Evolutionary conservation across 2,113 vertebrate species (phyloP).

Genomic region (Plectropomus leopardus): DNA sequence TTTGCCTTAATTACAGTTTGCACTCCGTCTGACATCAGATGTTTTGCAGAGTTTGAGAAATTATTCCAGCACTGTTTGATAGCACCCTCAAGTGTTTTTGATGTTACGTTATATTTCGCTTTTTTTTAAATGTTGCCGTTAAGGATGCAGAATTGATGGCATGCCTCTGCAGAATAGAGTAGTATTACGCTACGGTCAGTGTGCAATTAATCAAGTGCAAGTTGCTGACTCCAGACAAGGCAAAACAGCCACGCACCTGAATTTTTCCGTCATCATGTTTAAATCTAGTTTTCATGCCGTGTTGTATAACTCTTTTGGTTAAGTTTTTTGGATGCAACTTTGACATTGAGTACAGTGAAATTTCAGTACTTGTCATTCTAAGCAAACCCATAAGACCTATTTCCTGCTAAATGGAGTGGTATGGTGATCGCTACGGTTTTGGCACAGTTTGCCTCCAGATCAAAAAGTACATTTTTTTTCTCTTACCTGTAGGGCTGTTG

Average conservation of each 20-base stretch:
- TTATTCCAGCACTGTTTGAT: conserved; percentile 36
- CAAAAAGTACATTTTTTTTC: no score
- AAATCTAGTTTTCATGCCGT: neutral
- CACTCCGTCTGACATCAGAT: conserved; percentile 54
- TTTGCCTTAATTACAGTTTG: conserved; percentile 78
- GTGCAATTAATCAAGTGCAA: neutral
- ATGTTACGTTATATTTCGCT: neutral
- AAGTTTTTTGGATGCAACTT: conserved; percentile 9
- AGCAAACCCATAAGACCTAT: neutral
- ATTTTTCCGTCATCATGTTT: neutral
- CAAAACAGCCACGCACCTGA: neutral
- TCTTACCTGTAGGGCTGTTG: no score
- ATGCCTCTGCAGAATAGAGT: neutral
- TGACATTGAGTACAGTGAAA: neutral
- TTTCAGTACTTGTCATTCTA: neutral
- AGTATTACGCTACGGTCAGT: neutral
- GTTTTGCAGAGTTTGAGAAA: conserved; percentile 36
- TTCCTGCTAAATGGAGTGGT: neutral
- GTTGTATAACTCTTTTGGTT: neutral
- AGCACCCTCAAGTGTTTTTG: conserved; percentile 3
- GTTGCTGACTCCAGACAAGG: conserved; percentile 4
- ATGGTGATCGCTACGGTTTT: neutral
- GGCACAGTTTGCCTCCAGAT: no score
- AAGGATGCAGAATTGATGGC: neutral
- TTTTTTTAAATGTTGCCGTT: conserved; percentile 11